These are phyloP conservation scores for Coenobita brevimanus DNA, from an alignment of 1,140 invertebrate genomes.

Conservation along the genomic window DNA sequence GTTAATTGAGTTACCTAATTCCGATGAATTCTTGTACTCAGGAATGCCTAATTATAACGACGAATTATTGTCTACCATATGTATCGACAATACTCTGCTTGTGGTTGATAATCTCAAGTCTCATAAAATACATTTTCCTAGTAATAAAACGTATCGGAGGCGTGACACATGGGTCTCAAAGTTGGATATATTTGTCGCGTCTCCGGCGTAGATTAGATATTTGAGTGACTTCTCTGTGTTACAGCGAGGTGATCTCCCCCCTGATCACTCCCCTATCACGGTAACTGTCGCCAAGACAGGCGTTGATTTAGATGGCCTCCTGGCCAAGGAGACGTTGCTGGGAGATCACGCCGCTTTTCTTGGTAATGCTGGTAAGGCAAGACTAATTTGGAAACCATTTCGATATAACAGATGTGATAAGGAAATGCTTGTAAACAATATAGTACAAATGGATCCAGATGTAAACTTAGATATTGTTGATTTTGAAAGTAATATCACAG, in stretches of 20 bases:
- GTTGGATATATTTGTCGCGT: too few relatives aligned
- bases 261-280: background rate
- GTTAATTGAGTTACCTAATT: background rate
- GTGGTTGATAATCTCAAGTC: too few relatives aligned
- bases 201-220: too few relatives aligned
- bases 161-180: too few relatives aligned
- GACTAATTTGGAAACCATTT: background rate
- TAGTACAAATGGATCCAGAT: background rate
- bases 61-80: background rate
- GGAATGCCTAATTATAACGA: background rate
- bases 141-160: too few relatives aligned
- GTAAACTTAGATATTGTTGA: background rate
- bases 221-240: conserved; percentile 12
- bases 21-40: background rate
- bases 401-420: background rate
- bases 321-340: background rate
- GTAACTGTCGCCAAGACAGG: background rate
- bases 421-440: conserved; percentile 1
- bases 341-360: conserved; percentile 10
- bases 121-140: background rate
- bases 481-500: background rate
- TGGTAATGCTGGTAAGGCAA: background rate
- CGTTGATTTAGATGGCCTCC: background rate
- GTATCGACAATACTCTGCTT: too few relatives aligned
- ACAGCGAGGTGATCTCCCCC: conserved; percentile 19